Conservation (phyloP, 2,888 invertebrate species). For the Caenorhabditis sinica region DNA sequence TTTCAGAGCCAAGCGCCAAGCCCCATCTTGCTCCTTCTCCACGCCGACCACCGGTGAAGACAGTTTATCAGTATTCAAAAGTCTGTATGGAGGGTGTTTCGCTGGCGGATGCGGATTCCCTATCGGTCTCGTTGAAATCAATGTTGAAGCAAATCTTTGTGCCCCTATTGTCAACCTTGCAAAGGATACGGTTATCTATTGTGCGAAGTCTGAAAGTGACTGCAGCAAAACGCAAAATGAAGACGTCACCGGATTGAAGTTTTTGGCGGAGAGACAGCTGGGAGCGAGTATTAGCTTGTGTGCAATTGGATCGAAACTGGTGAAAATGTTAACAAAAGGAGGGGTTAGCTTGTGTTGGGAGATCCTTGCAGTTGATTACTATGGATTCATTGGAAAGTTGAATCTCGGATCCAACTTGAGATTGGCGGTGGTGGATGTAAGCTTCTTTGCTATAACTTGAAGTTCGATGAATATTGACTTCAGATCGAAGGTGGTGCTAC, state of each 20-base stretch:
- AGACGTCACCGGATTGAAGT: conserved; percentile 15
- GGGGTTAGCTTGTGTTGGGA: conserved; percentile 49
- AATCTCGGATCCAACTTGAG: conserved; percentile 28
- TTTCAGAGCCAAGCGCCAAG: conserved; percentile 14
- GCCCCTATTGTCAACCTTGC: conserved; percentile 6
- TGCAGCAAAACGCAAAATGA: conserved; percentile 26
- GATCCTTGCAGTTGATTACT: conserved; percentile 44
- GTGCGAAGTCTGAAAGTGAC: conserved; percentile 18
- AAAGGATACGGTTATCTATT: conserved; percentile 23
- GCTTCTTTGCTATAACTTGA: not conserved
- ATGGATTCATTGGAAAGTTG: conserved; percentile 48
- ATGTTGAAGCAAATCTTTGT: conserved; percentile 23
- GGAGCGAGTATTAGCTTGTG: conserved; percentile 50
- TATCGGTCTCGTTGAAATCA: conserved; percentile 12
- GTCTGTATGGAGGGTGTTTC: conserved; percentile 24
- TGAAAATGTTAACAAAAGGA: conserved; percentile 12
- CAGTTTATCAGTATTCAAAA: conserved; percentile 25
- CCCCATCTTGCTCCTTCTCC: conserved; percentile 14
- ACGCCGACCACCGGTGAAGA: conserved; percentile 23
- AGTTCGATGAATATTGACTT: not conserved
- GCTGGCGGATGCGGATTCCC: conserved; percentile 47
- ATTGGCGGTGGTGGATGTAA: conserved; percentile 21
- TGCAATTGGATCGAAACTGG: conserved; percentile 40
- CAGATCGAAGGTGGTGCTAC: conserved; percentile 50
- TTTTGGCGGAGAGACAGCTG: conserved; percentile 24